Evolutionary conservation across 2,888 invertebrate genomes (phyloP).

Genomic region (Dione vanillae): DNA sequence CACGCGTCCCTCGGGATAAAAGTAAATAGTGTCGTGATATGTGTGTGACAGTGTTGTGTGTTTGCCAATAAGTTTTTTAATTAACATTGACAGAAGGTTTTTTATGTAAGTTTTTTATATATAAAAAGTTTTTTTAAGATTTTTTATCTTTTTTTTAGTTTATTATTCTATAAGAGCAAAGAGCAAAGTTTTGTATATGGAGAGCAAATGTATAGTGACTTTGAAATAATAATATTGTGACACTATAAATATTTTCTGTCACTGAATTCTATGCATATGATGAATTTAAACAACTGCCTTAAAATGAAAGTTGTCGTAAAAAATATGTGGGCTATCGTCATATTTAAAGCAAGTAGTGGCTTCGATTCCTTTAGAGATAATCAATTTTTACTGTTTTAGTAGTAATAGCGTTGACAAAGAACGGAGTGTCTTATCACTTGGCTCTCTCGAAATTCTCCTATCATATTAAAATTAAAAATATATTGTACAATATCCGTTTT

Average conservation of each 20-base stretch:
- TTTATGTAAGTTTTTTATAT: slow-evolving; percentile 14
- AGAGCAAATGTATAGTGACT: neutral
- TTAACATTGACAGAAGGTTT: neutral
- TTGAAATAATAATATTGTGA: neutral
- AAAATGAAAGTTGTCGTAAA: neutral
- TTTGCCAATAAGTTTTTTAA: slow-evolving; percentile 15
- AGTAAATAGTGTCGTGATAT: slow-evolving; percentile 20
- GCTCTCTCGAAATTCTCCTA: no score
- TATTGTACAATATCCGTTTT: no score
- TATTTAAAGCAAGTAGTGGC: no score
- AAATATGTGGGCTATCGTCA: no score
- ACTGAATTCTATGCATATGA: neutral
- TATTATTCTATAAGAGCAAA: neutral
- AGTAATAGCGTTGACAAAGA: no score
- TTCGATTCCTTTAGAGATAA: no score
- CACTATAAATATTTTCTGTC: neutral
- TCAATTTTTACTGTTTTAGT: no score
- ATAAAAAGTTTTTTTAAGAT: neutral
- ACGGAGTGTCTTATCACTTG: no score
- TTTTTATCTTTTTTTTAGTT: neutral
- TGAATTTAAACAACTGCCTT: neutral
- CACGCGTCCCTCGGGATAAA: slow-evolving; percentile 24
- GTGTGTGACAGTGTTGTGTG: slow-evolving; percentile 15
- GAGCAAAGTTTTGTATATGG: neutral
- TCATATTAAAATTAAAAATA: no score